phyloP scores from a whole-genome alignment of 2,888 invertebrate genomes.

The Stenodema calcarata region DNA sequence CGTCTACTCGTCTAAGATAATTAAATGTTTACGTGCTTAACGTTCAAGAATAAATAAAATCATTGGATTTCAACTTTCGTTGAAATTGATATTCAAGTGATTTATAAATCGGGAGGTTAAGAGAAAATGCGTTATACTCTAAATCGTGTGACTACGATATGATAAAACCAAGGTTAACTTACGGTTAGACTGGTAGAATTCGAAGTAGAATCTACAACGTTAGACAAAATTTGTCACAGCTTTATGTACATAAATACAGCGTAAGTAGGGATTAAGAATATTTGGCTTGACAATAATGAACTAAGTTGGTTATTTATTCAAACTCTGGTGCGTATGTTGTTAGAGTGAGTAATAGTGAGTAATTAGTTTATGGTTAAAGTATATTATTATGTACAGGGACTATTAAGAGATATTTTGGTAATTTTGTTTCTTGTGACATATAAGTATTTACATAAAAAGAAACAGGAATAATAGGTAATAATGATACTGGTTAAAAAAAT shows the following conservation, averaged over 20 bases:
- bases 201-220: background rate
- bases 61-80: background rate
- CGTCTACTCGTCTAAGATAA: background rate
- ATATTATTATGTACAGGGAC: background rate
- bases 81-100: background rate
- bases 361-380: background rate
- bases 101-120: background rate
- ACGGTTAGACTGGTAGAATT: background rate
- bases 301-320: too few relatives aligned
- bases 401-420: background rate
- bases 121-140: background rate
- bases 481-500: background rate
- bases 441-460: background rate
- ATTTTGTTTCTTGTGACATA: background rate
- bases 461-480: background rate
- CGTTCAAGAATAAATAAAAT: background rate
- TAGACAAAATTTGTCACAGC: too few relatives aligned
- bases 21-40: background rate
- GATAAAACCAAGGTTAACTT: background rate
- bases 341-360: too few relatives aligned
- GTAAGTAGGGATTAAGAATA: background rate
- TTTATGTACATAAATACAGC: background rate
- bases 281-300: background rate
- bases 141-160: background rate
- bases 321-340: too few relatives aligned